Evolutionary conservation across 1,140 invertebrate species (phyloP).

Genomic region (Bombyx mandarina): DNA sequence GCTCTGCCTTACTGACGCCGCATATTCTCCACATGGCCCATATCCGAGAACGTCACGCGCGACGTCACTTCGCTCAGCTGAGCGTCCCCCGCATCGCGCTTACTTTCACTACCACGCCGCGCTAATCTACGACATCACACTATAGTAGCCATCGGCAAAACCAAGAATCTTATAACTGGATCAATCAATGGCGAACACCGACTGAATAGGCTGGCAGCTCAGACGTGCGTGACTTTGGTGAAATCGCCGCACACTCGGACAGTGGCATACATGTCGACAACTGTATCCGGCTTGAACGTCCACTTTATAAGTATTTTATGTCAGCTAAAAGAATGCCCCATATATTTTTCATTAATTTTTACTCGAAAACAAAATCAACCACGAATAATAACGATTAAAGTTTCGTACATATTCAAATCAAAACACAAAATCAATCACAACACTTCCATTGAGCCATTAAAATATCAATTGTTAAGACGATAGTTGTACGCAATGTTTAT

Average conservation of each 20-base stretch:
- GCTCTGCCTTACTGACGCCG: constrained; percentile 60
- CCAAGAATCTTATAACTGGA: constrained; percentile 38
- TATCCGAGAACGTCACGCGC: constrained; percentile 42
- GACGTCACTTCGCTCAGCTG: constrained; percentile 51
- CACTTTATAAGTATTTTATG: constrained; percentile 6
- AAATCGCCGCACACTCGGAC: constrained; percentile 45
- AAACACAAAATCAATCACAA: no score
- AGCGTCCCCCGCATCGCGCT: constrained; percentile 33
- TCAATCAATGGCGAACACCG: constrained; percentile 34
- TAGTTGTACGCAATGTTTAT: no score
- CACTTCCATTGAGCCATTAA: no score
- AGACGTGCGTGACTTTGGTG: constrained; percentile 60
- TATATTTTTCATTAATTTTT: no score
- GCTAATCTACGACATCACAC: constrained; percentile 10
- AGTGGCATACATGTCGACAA: constrained; percentile 47
- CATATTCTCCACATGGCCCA: constrained; percentile 67
- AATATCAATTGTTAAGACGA: no score
- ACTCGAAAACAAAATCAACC: no score
- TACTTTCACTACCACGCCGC: constrained; percentile 50
- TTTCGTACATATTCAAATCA: no score
- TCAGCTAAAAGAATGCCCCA: no score
- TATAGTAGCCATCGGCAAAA: constrained; percentile 39
- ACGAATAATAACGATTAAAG: no score
- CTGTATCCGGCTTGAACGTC: constrained; percentile 38
- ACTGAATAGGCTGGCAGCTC: constrained; percentile 31